phyloP scores from a whole-genome alignment of 2,113 vertebrate species.

The Colinus virginianus region DNA sequence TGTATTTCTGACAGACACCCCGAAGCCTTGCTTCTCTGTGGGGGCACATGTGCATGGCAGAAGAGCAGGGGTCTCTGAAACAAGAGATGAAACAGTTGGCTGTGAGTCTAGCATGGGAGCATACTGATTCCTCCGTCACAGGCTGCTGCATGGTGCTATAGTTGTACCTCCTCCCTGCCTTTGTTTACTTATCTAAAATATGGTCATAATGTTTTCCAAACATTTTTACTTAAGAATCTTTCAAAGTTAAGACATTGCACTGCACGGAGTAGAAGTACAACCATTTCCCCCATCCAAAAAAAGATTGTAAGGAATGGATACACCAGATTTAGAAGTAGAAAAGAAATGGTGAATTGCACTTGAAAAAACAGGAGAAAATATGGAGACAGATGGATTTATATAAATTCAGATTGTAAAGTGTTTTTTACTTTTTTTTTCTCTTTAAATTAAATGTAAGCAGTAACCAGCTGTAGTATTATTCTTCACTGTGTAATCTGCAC shows the following conservation, averaged over 20 bases:
- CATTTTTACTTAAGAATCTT: not conserved
- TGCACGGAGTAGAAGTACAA: not conserved
- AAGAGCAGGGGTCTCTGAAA: not conserved
- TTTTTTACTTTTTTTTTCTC: not conserved
- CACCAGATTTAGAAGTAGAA: not conserved
- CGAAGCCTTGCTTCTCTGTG: not conserved
- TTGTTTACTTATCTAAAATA: not conserved
- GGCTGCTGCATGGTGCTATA: not conserved
- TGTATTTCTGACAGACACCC: not conserved
- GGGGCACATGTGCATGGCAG: not conserved
- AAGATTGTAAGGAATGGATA: not conserved
- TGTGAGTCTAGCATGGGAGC: not conserved
- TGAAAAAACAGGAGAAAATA: not conserved
- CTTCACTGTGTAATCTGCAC: constrained; percentile 59
- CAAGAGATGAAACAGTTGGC: not conserved
- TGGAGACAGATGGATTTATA: not conserved
- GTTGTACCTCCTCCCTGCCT: not conserved
- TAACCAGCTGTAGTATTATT: constrained; percentile 27
- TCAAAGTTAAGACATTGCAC: not conserved
- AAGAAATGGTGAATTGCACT: not conserved
- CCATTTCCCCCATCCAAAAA: not conserved
- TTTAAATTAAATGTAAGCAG: constrained; percentile 24
- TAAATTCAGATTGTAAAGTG: constrained; percentile 45
- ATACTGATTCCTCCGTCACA: not conserved
- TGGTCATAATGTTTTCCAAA: not conserved